Evolutionary conservation across 2,113 vertebrate genomes (phyloP).

Genomic region (Psettodes erumei): DNA sequence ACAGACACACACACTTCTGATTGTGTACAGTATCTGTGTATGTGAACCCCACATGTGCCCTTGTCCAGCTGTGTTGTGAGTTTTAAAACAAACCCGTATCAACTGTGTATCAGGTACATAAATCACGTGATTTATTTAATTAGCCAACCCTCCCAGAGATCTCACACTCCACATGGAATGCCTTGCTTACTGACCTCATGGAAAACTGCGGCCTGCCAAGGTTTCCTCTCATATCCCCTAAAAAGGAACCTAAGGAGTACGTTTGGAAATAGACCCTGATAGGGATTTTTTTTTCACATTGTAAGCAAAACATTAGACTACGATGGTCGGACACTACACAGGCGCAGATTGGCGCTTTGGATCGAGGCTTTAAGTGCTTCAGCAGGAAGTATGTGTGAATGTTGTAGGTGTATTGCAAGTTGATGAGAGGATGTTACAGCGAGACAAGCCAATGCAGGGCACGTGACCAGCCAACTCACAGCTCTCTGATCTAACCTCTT

Average conservation of each 20-base stretch:
- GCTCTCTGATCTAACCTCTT: slow-evolving; percentile 38
- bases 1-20: no score
- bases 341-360: slow-evolving; percentile 17
- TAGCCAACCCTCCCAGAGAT: slow-evolving; percentile 63
- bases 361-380: slow-evolving; percentile 21
- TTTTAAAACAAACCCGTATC: slow-evolving; percentile 57
- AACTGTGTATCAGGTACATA: slow-evolving; percentile 73
- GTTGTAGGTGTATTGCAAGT: slow-evolving; percentile 1
- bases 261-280: slow-evolving; percentile 67
- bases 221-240: slow-evolving; percentile 78
- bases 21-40: slow-evolving; percentile 29
- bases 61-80: slow-evolving; percentile 54
- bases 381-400: neutral
- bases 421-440: slow-evolving; percentile 22
- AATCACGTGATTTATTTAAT: slow-evolving; percentile 78
- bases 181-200: slow-evolving; percentile 79
- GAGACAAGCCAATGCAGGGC: slow-evolving; percentile 16
- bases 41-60: slow-evolving; percentile 16
- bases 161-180: slow-evolving; percentile 77
- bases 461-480: slow-evolving; percentile 4
- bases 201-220: slow-evolving; percentile 79
- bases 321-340: slow-evolving; percentile 35
- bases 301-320: slow-evolving; percentile 52
- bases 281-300: slow-evolving; percentile 27
- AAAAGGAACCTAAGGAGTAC: slow-evolving; percentile 78